Base-by-base conservation (phyloP, 2,797 vertebrate species). In the Sebastiscus tertius region DNA sequence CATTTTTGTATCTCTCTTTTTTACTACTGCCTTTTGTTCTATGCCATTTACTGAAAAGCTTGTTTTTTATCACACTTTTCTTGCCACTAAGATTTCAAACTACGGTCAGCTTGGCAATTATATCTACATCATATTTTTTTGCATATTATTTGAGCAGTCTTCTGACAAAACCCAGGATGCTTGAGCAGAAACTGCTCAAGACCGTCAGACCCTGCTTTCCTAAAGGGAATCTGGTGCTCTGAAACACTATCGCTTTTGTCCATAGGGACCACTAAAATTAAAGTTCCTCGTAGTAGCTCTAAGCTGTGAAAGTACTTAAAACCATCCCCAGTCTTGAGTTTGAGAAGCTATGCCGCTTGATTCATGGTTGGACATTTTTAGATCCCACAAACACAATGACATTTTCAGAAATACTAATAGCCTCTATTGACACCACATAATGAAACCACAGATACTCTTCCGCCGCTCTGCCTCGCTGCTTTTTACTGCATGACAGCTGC, bases 401-500 rank as follows among this genome's bases (percentile, higher is more conserved):
- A 26, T 54, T 26, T 54, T 42, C 29, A 4, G 52, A 42, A 77
- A 75, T 26, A 60, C 52, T 13, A 65, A 31, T 3, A 67, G 52
- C 13, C 22, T 1, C 9, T 20, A 3, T 18, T 59, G 67, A 71
- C 31, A 18, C 4, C 22, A 58, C 29, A 34, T 29, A 60, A 68
- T 75, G n/a, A 84, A 82, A 82, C 69, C 76, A 79, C 22, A 81
- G 9, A 72, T 18, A 20, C 9, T 65, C 36, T 79, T 79, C 81
- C 8, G 31, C 58, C 72, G 56, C 20, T 73, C 34, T 33, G 26
- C 56, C 13, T 34, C 65, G n/a, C 27, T 56, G 60, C 42, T 34
- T 75, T 72, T 64, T 20, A 49, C 49, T 64, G 27, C 29, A 8
- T 3, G 39, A 42, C 77, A 72, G 72, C 80, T 80, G 74, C 64